phyloP scores from a whole-genome alignment of 2,113 vertebrate genomes.

The Macaca nemestrina region DNA sequence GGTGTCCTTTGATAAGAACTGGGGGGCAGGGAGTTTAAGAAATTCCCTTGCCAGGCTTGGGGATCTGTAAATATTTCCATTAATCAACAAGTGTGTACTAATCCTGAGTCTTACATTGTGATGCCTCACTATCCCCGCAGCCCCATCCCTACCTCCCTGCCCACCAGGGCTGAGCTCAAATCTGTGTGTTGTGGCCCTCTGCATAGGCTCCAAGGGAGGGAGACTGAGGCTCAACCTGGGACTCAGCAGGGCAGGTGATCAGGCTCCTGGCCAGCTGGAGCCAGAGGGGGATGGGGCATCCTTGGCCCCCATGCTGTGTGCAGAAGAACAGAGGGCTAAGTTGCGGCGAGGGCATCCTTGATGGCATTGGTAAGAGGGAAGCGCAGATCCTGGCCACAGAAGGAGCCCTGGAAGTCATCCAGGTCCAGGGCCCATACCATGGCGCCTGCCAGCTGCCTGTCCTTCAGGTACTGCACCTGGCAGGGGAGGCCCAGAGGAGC shows the following conservation, averaged over 20 bases:
- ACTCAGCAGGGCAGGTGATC: neutral
- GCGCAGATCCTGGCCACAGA: slow-evolving; percentile 84
- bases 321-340: neutral
- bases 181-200: neutral
- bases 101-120: neutral
- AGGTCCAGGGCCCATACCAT: slow-evolving; percentile 89
- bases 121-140: neutral
- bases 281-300: neutral
- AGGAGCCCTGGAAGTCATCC: slow-evolving; percentile 88
- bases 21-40: neutral
- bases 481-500: neutral
- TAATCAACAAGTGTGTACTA: rapidly evolving
- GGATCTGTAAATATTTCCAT: neutral
- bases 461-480: slow-evolving; percentile 86
- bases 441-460: slow-evolving; percentile 85
- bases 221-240: neutral
- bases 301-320: neutral
- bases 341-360: slow-evolving; percentile 80
- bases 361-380: slow-evolving; percentile 87
- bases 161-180: neutral
- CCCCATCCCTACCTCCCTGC: neutral
- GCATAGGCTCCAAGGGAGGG: neutral
- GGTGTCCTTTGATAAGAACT: neutral
- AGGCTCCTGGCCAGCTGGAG: neutral
- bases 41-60: neutral